Base-by-base conservation (phyloP, 2,113 vertebrate genomes). In the Pipa parva region DNA sequence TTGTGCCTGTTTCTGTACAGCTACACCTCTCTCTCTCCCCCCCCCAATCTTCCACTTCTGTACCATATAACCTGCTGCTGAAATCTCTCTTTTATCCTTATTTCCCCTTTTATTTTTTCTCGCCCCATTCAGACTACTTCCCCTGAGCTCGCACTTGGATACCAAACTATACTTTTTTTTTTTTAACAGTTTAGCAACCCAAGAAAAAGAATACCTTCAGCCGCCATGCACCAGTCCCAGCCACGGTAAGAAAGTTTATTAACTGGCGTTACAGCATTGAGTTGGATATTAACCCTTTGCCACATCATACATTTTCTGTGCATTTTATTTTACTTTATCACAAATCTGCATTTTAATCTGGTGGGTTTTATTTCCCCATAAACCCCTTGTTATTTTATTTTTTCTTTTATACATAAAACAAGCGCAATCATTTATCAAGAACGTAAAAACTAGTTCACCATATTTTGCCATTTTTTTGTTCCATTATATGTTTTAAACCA, bases 171-270 rank as follows among this genome's bases (percentile, higher is more conserved):
- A 29, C 26, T 20, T 54, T 48, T 58, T n/a, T n/a, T n/a, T n/a
- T n/a, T n/a, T n/a, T n/a, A n/a, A n/a, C n/a, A n/a, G n/a, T n/a
- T n/a, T n/a, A n/a, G n/a, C 37, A 20, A 20, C 22, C 42, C 22
- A 59, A 28, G 31, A 51, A 2, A 3, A 6, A 57, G n/a, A 18
- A 3, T 10, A 15, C n/a, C 17, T 11, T 15, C 45, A 6, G 36
- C n/a, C 42, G 37, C 24, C 46, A 70, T 61, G 66, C 66, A 61
- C n/a, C 66, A 70, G 18, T 61, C 66, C 22, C 65, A 70, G 50
- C 58, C 66, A 52, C n/a, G 58, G 66, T 70, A 70, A 31, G 66
- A 52, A 15, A n/a, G n/a, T n/a, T n/a, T n/a, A n/a, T n/a, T n/a
- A n/a, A n/a, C n/a, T n/a, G n/a, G n/a, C n/a, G n/a, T n/a, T n/a